phyloP scores from a whole-genome alignment of 2,113 vertebrate genomes.

The Dicentrarchus labrax region DNA sequence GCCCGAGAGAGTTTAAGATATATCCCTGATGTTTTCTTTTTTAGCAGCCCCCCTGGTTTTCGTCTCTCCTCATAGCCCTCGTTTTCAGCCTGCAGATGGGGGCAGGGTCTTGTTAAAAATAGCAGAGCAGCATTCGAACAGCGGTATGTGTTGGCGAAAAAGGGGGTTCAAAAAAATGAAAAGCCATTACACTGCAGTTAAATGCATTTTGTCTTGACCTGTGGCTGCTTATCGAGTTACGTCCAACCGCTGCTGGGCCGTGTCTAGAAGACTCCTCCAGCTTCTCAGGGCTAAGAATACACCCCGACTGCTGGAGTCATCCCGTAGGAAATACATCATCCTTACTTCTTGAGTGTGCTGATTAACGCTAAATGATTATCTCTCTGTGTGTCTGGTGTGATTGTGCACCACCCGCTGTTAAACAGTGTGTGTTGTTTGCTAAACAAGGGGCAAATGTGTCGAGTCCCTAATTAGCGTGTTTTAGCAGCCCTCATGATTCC shows the following conservation, averaged over 20 bases:
- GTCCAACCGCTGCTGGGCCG: constrained; percentile 9
- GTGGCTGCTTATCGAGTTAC: constrained; percentile 58
- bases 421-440: constrained; percentile 75
- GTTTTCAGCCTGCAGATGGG: constrained; percentile 52
- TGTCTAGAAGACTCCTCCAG: constrained; percentile 32
- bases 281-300: constrained; percentile 47
- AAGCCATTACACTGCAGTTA: constrained; percentile 63
- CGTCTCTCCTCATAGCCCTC: constrained; percentile 46
- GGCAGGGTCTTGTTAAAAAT: constrained; percentile 72
- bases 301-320: constrained; percentile 7
- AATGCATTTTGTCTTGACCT: constrained; percentile 61
- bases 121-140: constrained; percentile 25
- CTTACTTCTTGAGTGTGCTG: constrained; percentile 43
- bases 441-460: constrained; percentile 78
- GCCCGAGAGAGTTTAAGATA: constrained; percentile 67
- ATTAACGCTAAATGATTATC: constrained; percentile 69
- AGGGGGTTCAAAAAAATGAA: constrained; percentile 31
- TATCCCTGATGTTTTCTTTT: constrained; percentile 72
- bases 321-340: constrained; percentile 47
- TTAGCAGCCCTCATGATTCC: constrained; percentile 74
- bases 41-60: constrained; percentile 51
- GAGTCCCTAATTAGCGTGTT: constrained; percentile 74
- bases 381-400: constrained; percentile 70
- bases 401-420: constrained; percentile 74
- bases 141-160: constrained; percentile 27